Evolutionary conservation across 2,113 vertebrate species (phyloP), one percentile per base, ranked within the genome.

Genomic region (Geococcyx californianus): DNA sequence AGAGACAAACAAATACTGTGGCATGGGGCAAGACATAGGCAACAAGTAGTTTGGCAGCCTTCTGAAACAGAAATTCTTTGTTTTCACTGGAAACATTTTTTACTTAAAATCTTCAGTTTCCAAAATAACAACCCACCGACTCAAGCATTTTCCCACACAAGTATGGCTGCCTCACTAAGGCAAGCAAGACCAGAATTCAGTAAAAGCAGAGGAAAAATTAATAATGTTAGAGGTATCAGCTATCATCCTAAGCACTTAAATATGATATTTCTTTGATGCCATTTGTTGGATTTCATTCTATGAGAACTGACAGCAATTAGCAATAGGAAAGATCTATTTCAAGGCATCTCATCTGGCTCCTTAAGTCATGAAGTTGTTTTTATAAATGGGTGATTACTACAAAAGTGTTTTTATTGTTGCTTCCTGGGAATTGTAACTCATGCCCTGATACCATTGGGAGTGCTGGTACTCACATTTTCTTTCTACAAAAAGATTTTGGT

Each of bases 131-230:
- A 34, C 82, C 23, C 36, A 68, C 36, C 82, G 62, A 42, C n/a
- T 80, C 55, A 66, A 85, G 14, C 33, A 42, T 76, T 96, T 95
- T 95, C 70, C 89, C 70, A 85, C 91, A 87, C 24, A 86, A 42
- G 1, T 72, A 58, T 17, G 23, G 29, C 10, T 77, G 26, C 21
- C 13, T 44, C 42, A 51, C 17, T 73, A 66, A 64, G 36, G 26
- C 3, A 73, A 85, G 93, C 9, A 89, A 54, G 38, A 75, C 4
- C 16, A 81, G 26, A 77, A 63, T 63, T 79, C 36, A 81, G 44
- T 49, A 62, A 85, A 92, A 68, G 14, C 17, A 73, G 25, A 54
- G 9, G 14, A 74, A 86, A 7, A 42, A 16, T 21, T 17, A 74
- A 42, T 55, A 68, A 31, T 7, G 15, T 63, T 31, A 86, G 34